Evolutionary conservation across 2,797 vertebrate genomes (phyloP).

Genomic region (Myoxocephalus aenaeus): DNA sequence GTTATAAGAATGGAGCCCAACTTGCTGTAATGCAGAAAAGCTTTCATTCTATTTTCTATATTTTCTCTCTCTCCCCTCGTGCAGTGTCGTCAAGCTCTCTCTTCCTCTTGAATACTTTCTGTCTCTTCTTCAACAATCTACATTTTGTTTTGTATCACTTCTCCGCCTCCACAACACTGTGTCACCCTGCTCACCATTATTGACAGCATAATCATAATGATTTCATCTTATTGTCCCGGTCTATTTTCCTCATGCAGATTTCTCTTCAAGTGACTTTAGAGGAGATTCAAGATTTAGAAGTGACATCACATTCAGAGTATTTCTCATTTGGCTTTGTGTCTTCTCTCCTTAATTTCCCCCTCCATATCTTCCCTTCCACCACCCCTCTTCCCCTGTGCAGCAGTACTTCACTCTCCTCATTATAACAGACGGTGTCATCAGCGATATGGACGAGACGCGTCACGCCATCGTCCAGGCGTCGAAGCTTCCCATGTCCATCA

Average conservation of each 20-base stretch:
- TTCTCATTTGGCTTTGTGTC: neutral
- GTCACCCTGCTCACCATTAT: conserved; percentile 11
- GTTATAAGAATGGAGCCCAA: conserved; percentile 41
- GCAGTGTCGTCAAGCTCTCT: neutral
- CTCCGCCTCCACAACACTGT: neutral
- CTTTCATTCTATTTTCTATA: conserved; percentile 35
- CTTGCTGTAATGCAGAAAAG: conserved; percentile 10
- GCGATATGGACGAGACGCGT: conserved; percentile 98
- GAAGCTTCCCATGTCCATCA: conserved; percentile 98
- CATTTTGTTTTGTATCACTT: neutral
- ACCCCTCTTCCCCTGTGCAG: conserved; percentile 76
- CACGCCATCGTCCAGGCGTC: conserved; percentile 95
- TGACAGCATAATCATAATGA: conserved; percentile 12
- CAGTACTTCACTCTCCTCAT: conserved; percentile 99
- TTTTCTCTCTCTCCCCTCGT: neutral
- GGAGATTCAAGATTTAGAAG: neutral
- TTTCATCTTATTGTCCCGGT: neutral
- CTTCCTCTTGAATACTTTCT: neutral
- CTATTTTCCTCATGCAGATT: neutral
- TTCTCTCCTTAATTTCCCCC: neutral
- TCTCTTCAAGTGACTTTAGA: neutral
- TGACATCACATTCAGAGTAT: neutral
- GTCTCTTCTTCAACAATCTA: neutral
- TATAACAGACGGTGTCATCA: conserved; percentile 98
- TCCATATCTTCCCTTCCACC: neutral